These are phyloP conservation scores for Eriosoma lanigerum DNA, from an alignment of 1,140 invertebrate genomes.

Conservation along the genomic window DNA sequence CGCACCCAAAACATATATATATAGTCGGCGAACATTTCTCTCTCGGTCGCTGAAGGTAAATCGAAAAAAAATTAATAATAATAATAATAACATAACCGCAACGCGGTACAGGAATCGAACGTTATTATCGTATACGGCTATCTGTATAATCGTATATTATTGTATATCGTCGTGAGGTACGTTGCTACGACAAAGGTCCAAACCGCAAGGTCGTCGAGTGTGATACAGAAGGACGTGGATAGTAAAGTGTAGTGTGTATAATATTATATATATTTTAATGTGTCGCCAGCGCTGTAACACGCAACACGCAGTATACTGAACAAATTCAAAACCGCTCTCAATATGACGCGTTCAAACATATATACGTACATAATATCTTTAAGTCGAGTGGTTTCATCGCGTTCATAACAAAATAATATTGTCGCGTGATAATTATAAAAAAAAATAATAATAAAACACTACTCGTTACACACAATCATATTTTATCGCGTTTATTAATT, in stretches of 20 bases:
- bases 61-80: conserved; percentile 48
- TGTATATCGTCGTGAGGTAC: neutral
- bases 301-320: neutral
- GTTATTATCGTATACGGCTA: neutral
- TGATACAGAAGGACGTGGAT: neutral
- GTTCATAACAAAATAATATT: neutral
- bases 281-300: neutral
- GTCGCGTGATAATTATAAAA: conserved; percentile 9
- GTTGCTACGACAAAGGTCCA: conserved; percentile 30
- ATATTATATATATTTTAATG: neutral
- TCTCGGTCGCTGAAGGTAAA: conserved; percentile 13
- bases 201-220: conserved; percentile 22
- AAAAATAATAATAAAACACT: no score
- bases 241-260: neutral
- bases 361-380: neutral
- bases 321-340: neutral
- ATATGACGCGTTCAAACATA: neutral
- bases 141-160: neutral
- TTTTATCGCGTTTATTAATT: no score
- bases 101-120: conserved; percentile 16
- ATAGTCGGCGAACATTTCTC: neutral
- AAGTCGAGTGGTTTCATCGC: neutral
- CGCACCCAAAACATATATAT: neutral
- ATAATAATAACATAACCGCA: conserved; percentile 38
- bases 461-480: no score